A percentile compares a stretch with the other conserved stretches of the same genome.
phyloP scores from a whole-genome alignment of 2,888 invertebrate genomes.

The Agrochola litura region DNA sequence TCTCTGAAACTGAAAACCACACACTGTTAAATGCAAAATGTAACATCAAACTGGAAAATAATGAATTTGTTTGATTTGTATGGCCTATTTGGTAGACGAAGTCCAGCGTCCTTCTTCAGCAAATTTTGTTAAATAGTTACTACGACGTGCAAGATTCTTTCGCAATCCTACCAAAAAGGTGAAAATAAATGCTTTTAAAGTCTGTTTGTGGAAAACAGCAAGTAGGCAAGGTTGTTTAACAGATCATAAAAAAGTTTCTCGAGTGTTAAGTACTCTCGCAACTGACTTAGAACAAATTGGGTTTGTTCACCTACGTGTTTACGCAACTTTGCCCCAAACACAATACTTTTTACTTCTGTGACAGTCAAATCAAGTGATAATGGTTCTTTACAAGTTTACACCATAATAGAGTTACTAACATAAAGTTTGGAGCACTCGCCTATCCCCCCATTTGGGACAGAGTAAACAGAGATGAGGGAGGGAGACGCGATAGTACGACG shows the following conservation, averaged over 20 bases:
- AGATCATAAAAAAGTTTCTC: slow-evolving; percentile 68
- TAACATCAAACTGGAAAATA: background rate
- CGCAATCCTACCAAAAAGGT: slow-evolving; percentile 44
- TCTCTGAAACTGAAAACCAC: background rate
- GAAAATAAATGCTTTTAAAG: slow-evolving; percentile 48
- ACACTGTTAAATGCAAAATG: background rate
- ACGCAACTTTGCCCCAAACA: slow-evolving; percentile 65
- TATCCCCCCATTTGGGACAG: slow-evolving; percentile 86
- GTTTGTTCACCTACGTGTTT: slow-evolving; percentile 56
- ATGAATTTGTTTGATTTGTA: background rate
- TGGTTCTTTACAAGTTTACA: slow-evolving; percentile 66
- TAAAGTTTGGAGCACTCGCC: slow-evolving; percentile 81
- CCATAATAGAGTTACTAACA: slow-evolving; percentile 81
- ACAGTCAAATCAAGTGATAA: slow-evolving; percentile 71
- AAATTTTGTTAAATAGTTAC: slow-evolving; percentile 19
- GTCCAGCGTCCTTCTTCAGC: background rate
- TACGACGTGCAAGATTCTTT: slow-evolving; percentile 41
- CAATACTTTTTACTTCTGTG: slow-evolving; percentile 65
- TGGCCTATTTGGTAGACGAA: background rate
- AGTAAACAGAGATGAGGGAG: slow-evolving; percentile 88
- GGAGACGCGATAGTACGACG: slow-evolving; percentile 87
- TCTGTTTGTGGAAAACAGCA: slow-evolving; percentile 52
- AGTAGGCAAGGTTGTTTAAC: slow-evolving; percentile 65
- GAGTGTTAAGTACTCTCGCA: slow-evolving; percentile 57
- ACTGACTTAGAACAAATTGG: slow-evolving; percentile 55